phyloP scores from a whole-genome alignment of 1,140 invertebrate species.

The Varroa destructor region DNA sequence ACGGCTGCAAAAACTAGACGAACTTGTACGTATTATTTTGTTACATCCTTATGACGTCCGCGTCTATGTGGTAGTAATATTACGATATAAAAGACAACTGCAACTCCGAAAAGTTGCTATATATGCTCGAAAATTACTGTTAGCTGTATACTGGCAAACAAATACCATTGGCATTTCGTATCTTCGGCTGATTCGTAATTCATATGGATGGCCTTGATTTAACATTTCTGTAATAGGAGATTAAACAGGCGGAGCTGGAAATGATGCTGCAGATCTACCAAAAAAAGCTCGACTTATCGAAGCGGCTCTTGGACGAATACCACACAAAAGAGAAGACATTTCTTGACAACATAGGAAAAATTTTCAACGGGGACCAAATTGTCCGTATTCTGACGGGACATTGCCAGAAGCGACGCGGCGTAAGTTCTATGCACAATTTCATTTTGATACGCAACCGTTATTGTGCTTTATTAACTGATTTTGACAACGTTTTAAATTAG shows the following conservation, averaged over 20 bases:
- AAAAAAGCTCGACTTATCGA: constrained; percentile 18
- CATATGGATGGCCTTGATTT: no score
- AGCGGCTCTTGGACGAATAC: constrained; percentile 19
- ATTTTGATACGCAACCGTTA: no score
- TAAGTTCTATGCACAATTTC: background rate
- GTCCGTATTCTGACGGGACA: constrained; percentile 19
- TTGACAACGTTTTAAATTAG: no score
- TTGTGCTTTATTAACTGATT: no score
- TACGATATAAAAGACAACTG: no score
- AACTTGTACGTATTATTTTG: background rate
- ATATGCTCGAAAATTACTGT: no score
- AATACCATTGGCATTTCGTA: no score
- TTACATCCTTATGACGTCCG: no score
- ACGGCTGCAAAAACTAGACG: constrained; percentile 9
- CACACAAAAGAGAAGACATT: constrained; percentile 21
- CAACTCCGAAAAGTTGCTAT: no score
- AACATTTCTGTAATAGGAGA: background rate
- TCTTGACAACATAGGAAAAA: constrained; percentile 12
- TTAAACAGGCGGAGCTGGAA: constrained; percentile 16
- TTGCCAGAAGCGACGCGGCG: constrained; percentile 15
- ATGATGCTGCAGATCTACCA: constrained; percentile 26
- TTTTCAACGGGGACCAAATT: constrained; percentile 22
- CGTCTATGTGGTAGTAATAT: no score
- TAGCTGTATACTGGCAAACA: no score
- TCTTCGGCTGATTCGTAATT: no score